Evolutionary conservation across 2,888 invertebrate genomes (phyloP).

Genomic region (Aphodius sticticus): DNA sequence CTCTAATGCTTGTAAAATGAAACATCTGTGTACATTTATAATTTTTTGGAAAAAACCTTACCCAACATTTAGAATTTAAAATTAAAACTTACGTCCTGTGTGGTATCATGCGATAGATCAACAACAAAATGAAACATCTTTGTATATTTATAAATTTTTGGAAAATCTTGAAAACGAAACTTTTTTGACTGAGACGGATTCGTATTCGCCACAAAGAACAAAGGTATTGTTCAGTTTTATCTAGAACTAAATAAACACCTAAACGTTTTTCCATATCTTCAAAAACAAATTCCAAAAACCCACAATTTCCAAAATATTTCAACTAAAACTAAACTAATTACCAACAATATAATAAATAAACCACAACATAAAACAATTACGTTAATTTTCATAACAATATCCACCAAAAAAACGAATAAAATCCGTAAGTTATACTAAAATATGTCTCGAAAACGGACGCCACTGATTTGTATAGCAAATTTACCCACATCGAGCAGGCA

Average conservation of each 20-base stretch:
- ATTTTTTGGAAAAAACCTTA: no score
- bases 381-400: neutral
- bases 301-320: neutral
- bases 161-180: no score
- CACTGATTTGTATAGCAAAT: constrained; percentile 35
- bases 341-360: neutral
- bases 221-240: no score
- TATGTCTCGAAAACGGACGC: neutral
- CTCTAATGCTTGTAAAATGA: no score
- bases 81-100: no score
- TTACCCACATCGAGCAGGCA: constrained; percentile 37
- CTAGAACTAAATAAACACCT: neutral
- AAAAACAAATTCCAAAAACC: neutral
- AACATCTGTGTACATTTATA: no score
- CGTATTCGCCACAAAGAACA: no score
- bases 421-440: neutral
- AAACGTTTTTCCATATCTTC: neutral
- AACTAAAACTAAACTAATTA: neutral
- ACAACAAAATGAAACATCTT: no score
- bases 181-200: no score
- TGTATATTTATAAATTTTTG: no score
- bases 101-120: no score
- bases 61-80: no score
- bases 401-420: neutral
- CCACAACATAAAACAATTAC: neutral